Evolutionary conservation across 2,888 invertebrate species (phyloP).

Genomic region (Mimas tiliae): DNA sequence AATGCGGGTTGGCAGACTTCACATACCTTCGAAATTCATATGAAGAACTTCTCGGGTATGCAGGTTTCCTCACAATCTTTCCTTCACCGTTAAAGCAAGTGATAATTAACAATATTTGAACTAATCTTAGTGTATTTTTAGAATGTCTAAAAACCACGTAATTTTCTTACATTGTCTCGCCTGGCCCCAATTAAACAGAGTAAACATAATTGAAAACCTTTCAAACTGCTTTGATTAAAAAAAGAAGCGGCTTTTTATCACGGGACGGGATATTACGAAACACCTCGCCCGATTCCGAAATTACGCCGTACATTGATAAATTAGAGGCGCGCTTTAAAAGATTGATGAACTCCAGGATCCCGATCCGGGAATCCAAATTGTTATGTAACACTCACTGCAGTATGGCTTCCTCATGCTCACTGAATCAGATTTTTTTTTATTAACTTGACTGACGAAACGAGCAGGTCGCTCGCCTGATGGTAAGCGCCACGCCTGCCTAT

Average conservation of each 20-base stretch:
- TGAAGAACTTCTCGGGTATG: too few relatives aligned
- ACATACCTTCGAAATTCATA: too few relatives aligned
- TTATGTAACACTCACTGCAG: background rate
- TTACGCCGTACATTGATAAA: slow-evolving; percentile 18
- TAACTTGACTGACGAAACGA: too few relatives aligned
- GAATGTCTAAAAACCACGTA: background rate
- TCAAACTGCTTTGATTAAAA: slow-evolving; percentile 19
- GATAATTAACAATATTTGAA: too few relatives aligned
- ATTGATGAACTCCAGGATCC: background rate
- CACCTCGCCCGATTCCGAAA: slow-evolving; percentile 12
- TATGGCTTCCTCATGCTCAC: too few relatives aligned
- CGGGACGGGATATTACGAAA: slow-evolving; percentile 18
- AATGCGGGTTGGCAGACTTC: too few relatives aligned
- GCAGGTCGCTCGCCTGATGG: too few relatives aligned
- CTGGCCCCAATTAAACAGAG: background rate
- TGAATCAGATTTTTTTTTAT: too few relatives aligned
- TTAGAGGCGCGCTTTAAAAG: slow-evolving; percentile 14
- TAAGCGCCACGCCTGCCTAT: too few relatives aligned
- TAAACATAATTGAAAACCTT: slow-evolving; percentile 23
- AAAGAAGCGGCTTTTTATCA: slow-evolving; percentile 7
- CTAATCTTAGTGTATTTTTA: too few relatives aligned
- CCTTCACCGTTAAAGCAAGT: too few relatives aligned
- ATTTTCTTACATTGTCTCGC: slow-evolving; percentile 2
- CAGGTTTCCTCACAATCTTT: too few relatives aligned
- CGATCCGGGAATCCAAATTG: background rate